Evolutionary conservation across 2,888 invertebrate genomes (phyloP).

Genomic region (Plebejus anna): DNA sequence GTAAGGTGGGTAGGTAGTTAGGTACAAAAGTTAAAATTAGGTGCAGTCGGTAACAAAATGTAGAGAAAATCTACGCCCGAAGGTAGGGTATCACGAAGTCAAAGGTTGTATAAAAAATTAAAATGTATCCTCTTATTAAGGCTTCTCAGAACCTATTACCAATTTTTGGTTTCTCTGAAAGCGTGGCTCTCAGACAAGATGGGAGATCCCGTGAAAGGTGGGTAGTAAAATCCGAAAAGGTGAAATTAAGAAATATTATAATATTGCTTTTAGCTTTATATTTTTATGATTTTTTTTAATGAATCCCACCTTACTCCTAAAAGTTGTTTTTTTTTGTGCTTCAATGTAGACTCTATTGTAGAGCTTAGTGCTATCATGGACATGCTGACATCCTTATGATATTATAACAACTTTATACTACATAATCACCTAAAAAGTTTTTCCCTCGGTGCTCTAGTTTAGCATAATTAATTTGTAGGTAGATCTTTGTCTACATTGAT

Average conservation of each 20-base stretch:
- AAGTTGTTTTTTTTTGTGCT: neutral
- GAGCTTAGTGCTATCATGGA: too few species aligned
- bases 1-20: constrained; percentile 5
- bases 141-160: neutral
- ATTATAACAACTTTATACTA: too few species aligned
- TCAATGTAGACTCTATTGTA: neutral
- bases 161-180: neutral
- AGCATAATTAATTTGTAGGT: neutral
- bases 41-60: neutral
- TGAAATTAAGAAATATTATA: neutral
- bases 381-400: too few species aligned
- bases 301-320: neutral
- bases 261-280: neutral
- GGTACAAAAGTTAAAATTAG: neutral
- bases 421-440: neutral
- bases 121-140: neutral
- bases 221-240: neutral
- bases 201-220: neutral
- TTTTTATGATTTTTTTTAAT: neutral
- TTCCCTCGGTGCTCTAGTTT: neutral
- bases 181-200: neutral
- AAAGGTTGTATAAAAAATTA: neutral
- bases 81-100: neutral
- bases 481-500: neutral
- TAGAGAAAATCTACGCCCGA: neutral